These are phyloP conservation scores for Melanargia galathea DNA, from an alignment of 2,888 invertebrate species.

Conservation along the genomic window DNA sequence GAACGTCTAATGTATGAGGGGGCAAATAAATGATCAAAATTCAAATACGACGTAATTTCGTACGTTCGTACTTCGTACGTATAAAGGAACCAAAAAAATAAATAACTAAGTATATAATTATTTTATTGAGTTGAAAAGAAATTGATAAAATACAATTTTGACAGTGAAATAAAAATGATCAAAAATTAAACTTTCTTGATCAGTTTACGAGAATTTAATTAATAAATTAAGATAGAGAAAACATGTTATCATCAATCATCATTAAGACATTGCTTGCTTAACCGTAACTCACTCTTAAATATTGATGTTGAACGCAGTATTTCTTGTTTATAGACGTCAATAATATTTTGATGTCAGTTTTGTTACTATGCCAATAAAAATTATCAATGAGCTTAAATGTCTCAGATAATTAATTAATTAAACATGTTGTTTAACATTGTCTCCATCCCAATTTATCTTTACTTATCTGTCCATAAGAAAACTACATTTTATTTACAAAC, in stretches of 20 bases:
- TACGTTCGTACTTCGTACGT: too few species aligned
- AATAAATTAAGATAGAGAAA: conserved; percentile 11
- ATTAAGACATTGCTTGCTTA: too few species aligned
- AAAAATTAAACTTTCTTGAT: conserved; percentile 9
- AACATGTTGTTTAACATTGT: neutral
- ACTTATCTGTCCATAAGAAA: conserved; percentile 45
- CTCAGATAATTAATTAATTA: neutral
- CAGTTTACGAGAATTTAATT: neutral
- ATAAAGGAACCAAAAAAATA: neutral
- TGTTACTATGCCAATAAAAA: too few species aligned
- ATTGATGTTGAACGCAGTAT: neutral
- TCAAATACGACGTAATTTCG: too few species aligned
- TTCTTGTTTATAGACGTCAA: neutral
- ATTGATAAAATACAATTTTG: conserved; percentile 11
- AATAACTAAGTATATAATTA: neutral
- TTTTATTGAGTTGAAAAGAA: conserved; percentile 13
- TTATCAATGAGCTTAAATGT: neutral
- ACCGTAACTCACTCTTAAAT: too few species aligned
- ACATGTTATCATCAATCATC: too few species aligned
- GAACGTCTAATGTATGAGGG: too few species aligned
- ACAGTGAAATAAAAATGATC: neutral
- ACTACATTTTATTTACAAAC: conserved; percentile 54
- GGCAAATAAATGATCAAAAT: too few species aligned
- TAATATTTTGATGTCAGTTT: too few species aligned
- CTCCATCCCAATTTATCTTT: neutral